These are phyloP conservation scores for Forbesichthys agassizii DNA, from an alignment of 2,113 vertebrate genomes.

Conservation along the genomic window DNA sequence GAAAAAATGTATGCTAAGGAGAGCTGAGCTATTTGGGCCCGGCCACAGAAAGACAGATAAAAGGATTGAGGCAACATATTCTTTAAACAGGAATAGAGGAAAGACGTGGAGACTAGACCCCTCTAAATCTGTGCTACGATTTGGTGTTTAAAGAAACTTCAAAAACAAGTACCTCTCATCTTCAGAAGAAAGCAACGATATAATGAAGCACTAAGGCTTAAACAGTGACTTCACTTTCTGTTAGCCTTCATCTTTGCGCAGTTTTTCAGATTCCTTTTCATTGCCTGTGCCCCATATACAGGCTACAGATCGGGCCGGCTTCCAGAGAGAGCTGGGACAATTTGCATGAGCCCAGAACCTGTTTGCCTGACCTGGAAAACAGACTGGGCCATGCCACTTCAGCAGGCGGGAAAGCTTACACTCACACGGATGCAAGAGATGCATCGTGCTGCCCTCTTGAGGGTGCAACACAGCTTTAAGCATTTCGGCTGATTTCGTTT, in stretches of 20 bases:
- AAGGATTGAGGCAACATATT: slow-evolving; percentile 8
- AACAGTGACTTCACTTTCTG: slow-evolving; percentile 47
- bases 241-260: slow-evolving; percentile 50
- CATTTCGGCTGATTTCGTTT: neutral
- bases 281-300: slow-evolving; percentile 73
- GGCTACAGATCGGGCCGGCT: slow-evolving; percentile 61
- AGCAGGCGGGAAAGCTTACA: slow-evolving; percentile 36
- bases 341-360: slow-evolving; percentile 69
- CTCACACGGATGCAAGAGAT: neutral
- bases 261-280: slow-evolving; percentile 55
- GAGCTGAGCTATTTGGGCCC: slow-evolving; percentile 15
- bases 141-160: slow-evolving; percentile 5
- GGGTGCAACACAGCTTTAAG: neutral
- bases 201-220: slow-evolving; percentile 40
- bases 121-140: slow-evolving; percentile 43
- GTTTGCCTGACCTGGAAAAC: slow-evolving; percentile 74
- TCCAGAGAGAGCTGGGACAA: slow-evolving; percentile 71
- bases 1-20: slow-evolving; percentile 48
- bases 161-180: slow-evolving; percentile 3
- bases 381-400: slow-evolving; percentile 58
- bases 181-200: slow-evolving; percentile 27
- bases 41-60: slow-evolving; percentile 6
- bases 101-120: slow-evolving; percentile 6
- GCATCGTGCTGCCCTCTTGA: neutral
- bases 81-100: slow-evolving; percentile 16